phyloP scores from a whole-genome alignment of 92 coral and sea anemone genomes.

The Ricordea florida region DNA sequence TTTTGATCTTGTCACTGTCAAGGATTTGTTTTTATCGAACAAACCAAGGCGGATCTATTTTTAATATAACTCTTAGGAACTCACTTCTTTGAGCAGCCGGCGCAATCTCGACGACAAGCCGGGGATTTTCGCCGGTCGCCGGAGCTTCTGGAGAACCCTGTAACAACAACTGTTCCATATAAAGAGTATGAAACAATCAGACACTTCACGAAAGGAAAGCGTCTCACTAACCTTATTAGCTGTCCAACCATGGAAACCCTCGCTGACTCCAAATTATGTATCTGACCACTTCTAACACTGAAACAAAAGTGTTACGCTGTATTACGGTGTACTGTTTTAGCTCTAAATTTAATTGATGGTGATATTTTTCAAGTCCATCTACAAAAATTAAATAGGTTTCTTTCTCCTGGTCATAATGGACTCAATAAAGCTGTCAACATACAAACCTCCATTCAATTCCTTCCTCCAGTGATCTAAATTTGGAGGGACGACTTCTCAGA shows the following conservation, averaged over 20 bases:
- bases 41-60: too few species aligned
- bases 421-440: not conserved
- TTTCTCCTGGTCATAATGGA: not conserved
- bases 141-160: too few species aligned
- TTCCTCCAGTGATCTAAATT: conserved; percentile 78
- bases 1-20: too few species aligned
- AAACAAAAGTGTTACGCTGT: not conserved
- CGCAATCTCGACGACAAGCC: too few species aligned
- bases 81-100: too few species aligned
- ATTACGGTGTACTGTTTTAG: not conserved
- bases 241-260: conserved; percentile 93
- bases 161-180: not conserved
- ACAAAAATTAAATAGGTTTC: not conserved
- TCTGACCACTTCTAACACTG: conserved; percentile 93
- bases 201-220: not conserved
- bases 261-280: conserved; percentile 93
- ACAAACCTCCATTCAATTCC: conserved; percentile 98
- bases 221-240: conserved; percentile 62
- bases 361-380: too few species aligned
- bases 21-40: too few species aligned
- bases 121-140: too few species aligned
- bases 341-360: not conserved
- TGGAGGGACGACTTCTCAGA: conserved; percentile 87
- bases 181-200: not conserved
- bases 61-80: too few species aligned